Conservation (phyloP, 2,113 vertebrate genomes). For the Scomber japonicus region DNA sequence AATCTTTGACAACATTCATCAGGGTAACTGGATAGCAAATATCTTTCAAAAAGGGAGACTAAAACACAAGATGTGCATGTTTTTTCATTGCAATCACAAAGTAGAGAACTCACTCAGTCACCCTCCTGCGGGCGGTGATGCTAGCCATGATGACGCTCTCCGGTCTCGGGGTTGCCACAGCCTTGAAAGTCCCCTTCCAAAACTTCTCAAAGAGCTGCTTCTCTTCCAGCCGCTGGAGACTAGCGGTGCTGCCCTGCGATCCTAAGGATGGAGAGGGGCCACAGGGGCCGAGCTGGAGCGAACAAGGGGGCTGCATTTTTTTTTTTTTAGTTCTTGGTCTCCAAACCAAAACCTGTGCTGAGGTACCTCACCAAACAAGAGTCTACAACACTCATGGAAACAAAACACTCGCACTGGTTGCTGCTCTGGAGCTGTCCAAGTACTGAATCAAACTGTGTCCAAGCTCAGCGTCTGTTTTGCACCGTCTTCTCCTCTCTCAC, state of each 20-base stretch:
- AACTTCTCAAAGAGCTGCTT: constrained; percentile 99
- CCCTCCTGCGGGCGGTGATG: constrained; percentile 90
- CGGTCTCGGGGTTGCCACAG: constrained; percentile 94
- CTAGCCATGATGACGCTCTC: constrained; percentile 96
- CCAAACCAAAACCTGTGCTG: constrained; percentile 4
- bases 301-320: constrained; percentile 60
- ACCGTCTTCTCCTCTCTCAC: constrained; percentile 35
- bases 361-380: neutral
- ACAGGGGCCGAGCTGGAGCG: constrained; percentile 52
- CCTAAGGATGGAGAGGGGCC: constrained; percentile 54
- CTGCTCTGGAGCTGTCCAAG: constrained; percentile 85
- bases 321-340: neutral
- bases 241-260: constrained; percentile 72
- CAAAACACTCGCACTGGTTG: neutral
- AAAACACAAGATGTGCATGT: neutral
- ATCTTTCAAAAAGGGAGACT: neutral
- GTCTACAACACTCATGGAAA: constrained; percentile 27
- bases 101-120: constrained; percentile 84
- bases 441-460: constrained; percentile 72
- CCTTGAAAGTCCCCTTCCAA: constrained; percentile 97
- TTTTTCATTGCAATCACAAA: neutral
- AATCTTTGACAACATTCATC: neutral
- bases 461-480: constrained; percentile 25
- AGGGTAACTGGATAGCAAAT: neutral
- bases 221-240: constrained; percentile 89